Evolutionary conservation across 2,113 vertebrate species (phyloP).

Genomic region (Otus sunia): DNA sequence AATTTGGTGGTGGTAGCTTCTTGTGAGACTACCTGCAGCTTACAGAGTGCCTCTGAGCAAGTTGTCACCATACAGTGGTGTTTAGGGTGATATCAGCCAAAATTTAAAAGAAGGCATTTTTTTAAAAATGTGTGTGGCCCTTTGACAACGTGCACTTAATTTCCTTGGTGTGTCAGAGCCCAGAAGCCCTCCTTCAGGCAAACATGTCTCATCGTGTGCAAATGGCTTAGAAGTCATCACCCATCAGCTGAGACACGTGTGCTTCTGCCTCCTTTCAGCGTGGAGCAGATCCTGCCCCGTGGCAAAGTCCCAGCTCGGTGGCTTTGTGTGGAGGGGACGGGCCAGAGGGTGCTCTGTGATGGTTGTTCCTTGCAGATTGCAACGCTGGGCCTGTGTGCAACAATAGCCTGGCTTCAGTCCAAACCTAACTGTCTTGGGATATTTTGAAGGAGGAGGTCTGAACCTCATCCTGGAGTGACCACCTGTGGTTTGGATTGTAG

Average conservation of each 20-base stretch:
- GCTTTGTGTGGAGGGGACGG: neutral
- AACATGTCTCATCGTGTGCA: neutral
- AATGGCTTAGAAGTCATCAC: neutral
- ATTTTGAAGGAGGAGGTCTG: neutral
- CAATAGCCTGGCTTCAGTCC: neutral
- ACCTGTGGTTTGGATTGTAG: neutral
- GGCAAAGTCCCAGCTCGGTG: neutral
- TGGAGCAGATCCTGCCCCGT: neutral
- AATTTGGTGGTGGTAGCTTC: neutral
- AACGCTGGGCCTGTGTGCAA: fast-evolving
- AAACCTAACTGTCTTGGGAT: neutral
- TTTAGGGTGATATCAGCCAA: neutral
- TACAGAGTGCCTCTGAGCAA: neutral
- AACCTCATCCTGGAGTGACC: neutral
- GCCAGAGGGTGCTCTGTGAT: neutral
- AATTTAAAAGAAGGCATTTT: neutral
- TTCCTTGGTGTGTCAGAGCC: neutral
- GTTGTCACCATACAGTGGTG: neutral
- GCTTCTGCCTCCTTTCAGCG: fast-evolving
- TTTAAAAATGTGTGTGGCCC: neutral
- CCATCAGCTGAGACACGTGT: neutral
- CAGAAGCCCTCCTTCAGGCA: neutral
- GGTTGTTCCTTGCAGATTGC: neutral
- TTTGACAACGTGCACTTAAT: neutral
- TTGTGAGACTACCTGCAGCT: neutral